These are phyloP conservation scores for Actenoides lindsayi DNA, from an alignment of 2,113 vertebrate genomes.

Conservation along the genomic window DNA sequence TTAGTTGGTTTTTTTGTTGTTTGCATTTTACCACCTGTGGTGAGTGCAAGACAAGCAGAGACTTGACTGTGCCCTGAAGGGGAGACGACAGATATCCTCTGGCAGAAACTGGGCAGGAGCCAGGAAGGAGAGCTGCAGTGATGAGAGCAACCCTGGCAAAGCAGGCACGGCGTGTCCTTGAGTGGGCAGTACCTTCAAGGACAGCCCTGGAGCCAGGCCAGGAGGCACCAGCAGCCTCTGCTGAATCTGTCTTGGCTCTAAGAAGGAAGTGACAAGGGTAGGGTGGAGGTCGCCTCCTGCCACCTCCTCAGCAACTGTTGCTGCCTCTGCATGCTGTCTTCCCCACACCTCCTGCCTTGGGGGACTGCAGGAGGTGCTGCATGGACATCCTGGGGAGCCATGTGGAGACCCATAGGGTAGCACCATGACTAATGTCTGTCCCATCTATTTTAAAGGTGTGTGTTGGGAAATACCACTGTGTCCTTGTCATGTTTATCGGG, in stretches of 20 bases:
- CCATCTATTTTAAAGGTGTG: not conserved
- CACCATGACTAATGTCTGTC: not conserved
- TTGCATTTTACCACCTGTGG: not conserved
- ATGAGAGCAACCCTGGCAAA: not conserved
- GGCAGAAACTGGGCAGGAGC: not conserved
- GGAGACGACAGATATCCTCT: not conserved
- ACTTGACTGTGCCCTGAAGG: not conserved
- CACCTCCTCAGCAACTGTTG: not conserved
- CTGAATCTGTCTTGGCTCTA: not conserved
- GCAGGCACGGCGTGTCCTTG: not conserved
- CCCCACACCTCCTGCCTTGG: not conserved
- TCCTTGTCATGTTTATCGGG: not conserved
- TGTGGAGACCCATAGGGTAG: accelerated
- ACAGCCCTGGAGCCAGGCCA: not conserved
- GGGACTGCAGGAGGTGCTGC: not conserved
- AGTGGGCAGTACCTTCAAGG: not conserved
- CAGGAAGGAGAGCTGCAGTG: not conserved
- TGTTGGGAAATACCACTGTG: not conserved
- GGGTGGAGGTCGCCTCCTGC: not conserved
- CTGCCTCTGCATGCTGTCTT: not conserved
- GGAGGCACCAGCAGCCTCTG: not conserved
- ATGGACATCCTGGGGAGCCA: not conserved
- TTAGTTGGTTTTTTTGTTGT: not conserved
- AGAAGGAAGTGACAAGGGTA: not conserved
- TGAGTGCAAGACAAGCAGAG: not conserved